These are phyloP conservation scores for Labeo calbasu DNA, from an alignment of 2,797 vertebrate genomes.

Conservation along the genomic window DNA sequence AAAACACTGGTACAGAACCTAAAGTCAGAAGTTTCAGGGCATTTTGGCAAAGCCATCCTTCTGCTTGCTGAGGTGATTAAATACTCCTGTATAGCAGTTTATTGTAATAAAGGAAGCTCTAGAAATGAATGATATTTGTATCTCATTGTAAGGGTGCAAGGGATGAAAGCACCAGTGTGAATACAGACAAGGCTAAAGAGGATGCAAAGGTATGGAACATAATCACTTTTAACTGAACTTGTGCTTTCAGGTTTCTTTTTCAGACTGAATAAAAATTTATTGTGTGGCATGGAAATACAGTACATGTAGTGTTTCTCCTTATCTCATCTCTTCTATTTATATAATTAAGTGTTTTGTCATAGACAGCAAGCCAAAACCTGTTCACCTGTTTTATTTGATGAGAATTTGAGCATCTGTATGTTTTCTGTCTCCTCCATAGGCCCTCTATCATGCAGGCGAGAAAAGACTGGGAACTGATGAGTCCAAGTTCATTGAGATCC, in stretches of 20 bases:
- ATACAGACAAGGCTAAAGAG: slow-evolving; percentile 69
- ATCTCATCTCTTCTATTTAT: neutral
- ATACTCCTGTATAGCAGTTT: slow-evolving; percentile 4
- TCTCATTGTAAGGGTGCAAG: slow-evolving; percentile 68
- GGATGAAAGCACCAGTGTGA: slow-evolving; percentile 70
- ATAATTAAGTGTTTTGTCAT: neutral
- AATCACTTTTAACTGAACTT: neutral
- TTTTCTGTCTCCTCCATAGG: slow-evolving; percentile 55
- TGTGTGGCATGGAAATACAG: neutral
- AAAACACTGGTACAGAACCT: slow-evolving; percentile 73
- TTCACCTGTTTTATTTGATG: neutral
- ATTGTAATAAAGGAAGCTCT: neutral
- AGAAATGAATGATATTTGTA: slow-evolving; percentile 4
- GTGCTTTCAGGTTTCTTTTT: neutral
- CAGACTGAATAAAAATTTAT: neutral
- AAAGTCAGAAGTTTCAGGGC: slow-evolving; percentile 75
- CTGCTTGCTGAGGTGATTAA: slow-evolving; percentile 78
- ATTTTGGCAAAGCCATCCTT: slow-evolving; percentile 76
- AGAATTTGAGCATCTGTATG: neutral
- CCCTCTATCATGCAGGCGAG: slow-evolving; percentile 80
- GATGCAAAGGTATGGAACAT: slow-evolving; percentile 74
- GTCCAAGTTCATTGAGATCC: slow-evolving; percentile 77
- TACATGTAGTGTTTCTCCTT: neutral
- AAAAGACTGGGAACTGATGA: slow-evolving; percentile 81
- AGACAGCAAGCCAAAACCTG: neutral